These are phyloP conservation scores for Hermetia illucens DNA, from an alignment of 1,140 invertebrate genomes.

Conservation along the genomic window DNA sequence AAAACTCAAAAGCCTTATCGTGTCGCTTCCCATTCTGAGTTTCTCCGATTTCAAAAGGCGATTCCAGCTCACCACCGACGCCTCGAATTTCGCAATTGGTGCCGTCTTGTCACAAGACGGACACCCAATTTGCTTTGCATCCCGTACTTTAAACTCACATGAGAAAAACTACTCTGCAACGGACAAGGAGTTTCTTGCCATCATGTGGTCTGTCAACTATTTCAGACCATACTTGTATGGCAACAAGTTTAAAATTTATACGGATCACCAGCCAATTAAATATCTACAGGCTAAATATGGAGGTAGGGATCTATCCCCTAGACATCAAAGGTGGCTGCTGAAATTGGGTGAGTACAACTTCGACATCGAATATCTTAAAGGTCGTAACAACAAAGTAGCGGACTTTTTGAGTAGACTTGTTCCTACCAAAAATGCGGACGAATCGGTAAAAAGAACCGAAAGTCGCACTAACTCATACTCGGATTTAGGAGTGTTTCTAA, in stretches of 20 bases:
- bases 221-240: constrained; percentile 34
- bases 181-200: constrained; percentile 30
- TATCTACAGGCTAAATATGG: constrained; percentile 4
- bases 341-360: constrained; percentile 5
- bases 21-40: constrained; percentile 7
- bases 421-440: neutral
- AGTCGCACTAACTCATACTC: constrained; percentile 1
- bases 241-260: constrained; percentile 24
- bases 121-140: constrained; percentile 25
- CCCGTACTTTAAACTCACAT: constrained; percentile 18
- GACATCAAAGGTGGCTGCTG: constrained; percentile 5
- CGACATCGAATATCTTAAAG: constrained; percentile 5
- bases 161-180: constrained; percentile 29
- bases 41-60: constrained; percentile 11
- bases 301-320: constrained; percentile 5
- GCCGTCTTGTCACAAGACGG: constrained; percentile 11
- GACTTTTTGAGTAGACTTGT: constrained; percentile 7
- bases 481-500: constrained; percentile 2
- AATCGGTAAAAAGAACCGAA: neutral
- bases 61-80: constrained; percentile 7
- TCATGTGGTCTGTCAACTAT: constrained; percentile 29
- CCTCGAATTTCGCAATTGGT: constrained; percentile 8
- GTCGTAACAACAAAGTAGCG: constrained; percentile 5
- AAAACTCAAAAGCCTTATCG: constrained; percentile 7
- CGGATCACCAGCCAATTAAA: constrained; percentile 31